Base-by-base conservation (phyloP, 2,113 vertebrate genomes). In the Anguilla japonica region DNA sequence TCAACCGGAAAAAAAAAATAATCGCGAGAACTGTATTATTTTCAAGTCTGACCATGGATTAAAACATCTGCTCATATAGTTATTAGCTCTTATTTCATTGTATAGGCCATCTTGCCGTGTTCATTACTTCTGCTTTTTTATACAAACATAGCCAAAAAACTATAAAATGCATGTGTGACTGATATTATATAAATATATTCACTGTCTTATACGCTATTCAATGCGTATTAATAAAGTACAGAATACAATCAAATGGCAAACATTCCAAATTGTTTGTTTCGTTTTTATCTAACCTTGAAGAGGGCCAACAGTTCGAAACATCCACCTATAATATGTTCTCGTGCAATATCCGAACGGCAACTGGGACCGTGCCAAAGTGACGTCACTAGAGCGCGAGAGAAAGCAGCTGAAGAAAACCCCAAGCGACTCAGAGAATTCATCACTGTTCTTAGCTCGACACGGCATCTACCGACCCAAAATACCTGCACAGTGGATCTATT, bases 341-440 rank as follows among this genome's bases (percentile, higher is more conserved):
- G 81, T 85, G 67, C 81, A 41, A 79, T 67, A 83, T 79, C 6
- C n/a, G 78, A 53, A 81, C 82, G 83, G 26, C 67, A 56, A 34
- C 43, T 26, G 63, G 83, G 87, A 90, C 89, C 87, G 85, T 29
- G 46, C 91, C 88, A 89, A 46, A 7, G 91, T 96, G 96, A 97
- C 97, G 96, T 97, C 96, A 96, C 83, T 40, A 79, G 82, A 78
- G 93, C 94, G 93, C 93, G 91, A 93, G 93, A 86, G 87, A 92
- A 89, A 87, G 87, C 91, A 91, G 90, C 87, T 0, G 89, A 93
- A 94, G 95, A 96, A 95, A 96, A 95, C 83, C 94, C 91, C 90
- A 92, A 87, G 92, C 93, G 88, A 85, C 88, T 88, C 87, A 46
- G 89, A 90, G 86, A 85, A 53, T 41, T 89, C 78, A 91, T 83